Evolutionary conservation across 2,797 vertebrate genomes (phyloP).

Genomic region (Basileuterus tristriatus): DNA sequence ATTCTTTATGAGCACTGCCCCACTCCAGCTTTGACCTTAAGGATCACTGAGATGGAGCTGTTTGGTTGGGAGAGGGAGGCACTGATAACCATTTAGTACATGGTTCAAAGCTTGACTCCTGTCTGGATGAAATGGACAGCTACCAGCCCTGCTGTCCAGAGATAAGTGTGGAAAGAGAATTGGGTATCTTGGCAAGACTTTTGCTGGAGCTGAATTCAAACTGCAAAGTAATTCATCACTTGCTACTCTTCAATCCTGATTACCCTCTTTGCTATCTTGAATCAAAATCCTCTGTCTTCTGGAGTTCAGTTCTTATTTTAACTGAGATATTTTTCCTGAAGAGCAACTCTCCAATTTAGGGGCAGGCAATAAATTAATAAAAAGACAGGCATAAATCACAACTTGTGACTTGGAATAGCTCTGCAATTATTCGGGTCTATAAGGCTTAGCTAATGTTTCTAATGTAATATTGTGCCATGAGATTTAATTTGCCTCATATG

Average conservation of each 20-base stretch:
- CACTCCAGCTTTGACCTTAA: neutral
- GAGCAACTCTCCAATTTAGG: neutral
- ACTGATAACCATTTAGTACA: neutral
- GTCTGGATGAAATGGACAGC: neutral
- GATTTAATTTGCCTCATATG: slow-evolving; percentile 11
- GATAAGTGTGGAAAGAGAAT: neutral
- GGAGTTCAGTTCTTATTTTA: neutral
- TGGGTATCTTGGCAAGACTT: neutral
- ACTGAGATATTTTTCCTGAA: neutral
- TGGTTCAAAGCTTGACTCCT: neutral
- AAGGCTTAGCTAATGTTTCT: slow-evolving; percentile 27
- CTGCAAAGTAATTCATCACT: neutral
- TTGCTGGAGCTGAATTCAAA: neutral
- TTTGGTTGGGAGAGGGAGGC: neutral
- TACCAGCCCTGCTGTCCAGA: neutral
- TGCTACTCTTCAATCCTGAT: neutral
- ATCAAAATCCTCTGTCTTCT: neutral
- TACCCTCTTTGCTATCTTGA: neutral
- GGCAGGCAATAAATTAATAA: neutral
- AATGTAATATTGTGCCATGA: neutral
- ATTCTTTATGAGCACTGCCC: neutral
- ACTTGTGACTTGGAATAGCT: neutral
- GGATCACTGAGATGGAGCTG: neutral
- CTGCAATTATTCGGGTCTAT: neutral
- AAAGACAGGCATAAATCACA: neutral